Evolutionary conservation across 2,113 vertebrate species (phyloP), one percentile per base, ranked within the genome.

Genomic region (Pithys albifrons): DNA sequence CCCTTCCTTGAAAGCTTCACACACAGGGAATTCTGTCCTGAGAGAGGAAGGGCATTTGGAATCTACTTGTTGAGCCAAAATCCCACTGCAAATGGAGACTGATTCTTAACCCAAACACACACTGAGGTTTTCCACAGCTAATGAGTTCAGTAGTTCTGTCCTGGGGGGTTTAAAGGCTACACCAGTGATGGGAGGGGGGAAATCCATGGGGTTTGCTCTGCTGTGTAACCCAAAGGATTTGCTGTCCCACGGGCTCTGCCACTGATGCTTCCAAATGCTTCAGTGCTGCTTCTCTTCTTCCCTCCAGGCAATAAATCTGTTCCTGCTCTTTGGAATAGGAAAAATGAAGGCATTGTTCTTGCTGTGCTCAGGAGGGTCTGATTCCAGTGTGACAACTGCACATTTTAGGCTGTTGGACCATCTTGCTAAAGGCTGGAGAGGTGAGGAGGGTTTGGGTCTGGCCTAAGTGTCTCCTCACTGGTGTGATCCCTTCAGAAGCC

Each of bases 251-350:
- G 0, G 73, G 55, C 41, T 57, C 58, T 22, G 33, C n/a, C 2
- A 1, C 1, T 85, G 88, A 69, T 81, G 79, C 71, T 14, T 79
- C 71, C 57, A 57, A 96, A 76, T 62, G 69, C 70, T 91, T 75
- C 33, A 82, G 65, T 29, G 69, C 52, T 91, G 76, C 73, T 91
- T 69, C 65, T 37, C 51, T 92, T 76, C 73, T 87, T 89, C 77
- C 84, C 87, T 89, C 71, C 70, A 67, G 87, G 77, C 86, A 71
- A 41, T 13, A 67, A 93, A 89, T 87, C 93, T 85, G 73, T 81
- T 55, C 48, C 80, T 59, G 61, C 52, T 87, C 77, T 37, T 78
- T 57, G 49, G 66, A 85, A 73, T 4, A 45, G 29, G 55, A 35
- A 41, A 61, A 94, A 84, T 28, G 83, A 51, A 52, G 7, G 70